Conservation (phyloP, 2,888 invertebrate genomes). For the Eubasilissa splendida region DNA sequence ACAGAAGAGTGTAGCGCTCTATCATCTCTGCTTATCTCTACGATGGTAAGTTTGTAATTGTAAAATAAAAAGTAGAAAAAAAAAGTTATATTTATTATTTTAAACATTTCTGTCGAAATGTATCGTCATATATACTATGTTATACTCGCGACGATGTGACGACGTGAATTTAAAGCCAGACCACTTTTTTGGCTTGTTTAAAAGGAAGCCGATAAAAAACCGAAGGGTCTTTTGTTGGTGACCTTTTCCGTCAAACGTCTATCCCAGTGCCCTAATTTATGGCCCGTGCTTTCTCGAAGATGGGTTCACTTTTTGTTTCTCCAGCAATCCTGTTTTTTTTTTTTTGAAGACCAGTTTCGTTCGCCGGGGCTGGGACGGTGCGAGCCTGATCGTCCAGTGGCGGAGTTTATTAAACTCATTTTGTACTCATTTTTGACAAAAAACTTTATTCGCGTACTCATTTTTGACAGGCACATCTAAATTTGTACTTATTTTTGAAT, state of each 20-base stretch:
- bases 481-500: too few relatives aligned
- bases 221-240: background rate
- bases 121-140: too few relatives aligned
- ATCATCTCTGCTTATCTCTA: too few relatives aligned
- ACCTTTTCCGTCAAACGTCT: conserved; percentile 18
- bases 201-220: background rate
- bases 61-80: too few relatives aligned
- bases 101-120: too few relatives aligned
- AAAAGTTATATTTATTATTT: too few relatives aligned
- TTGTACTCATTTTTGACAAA: too few relatives aligned
- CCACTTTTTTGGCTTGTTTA: background rate
- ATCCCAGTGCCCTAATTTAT: conserved; percentile 4
- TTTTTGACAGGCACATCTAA: too few relatives aligned
- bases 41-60: too few relatives aligned
- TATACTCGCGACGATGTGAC: too few relatives aligned
- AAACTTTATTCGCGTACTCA: too few relatives aligned
- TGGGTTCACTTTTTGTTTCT: conserved; percentile 11
- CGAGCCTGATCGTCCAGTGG: background rate
- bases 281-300: conserved; percentile 6
- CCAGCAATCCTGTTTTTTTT: background rate
- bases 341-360: conserved; percentile 13
- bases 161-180: background rate
- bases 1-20: too few relatives aligned
- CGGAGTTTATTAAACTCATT: background rate
- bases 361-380: background rate